phyloP scores from a whole-genome alignment of 2,113 vertebrate genomes.

The Crotalus tigris region DNA sequence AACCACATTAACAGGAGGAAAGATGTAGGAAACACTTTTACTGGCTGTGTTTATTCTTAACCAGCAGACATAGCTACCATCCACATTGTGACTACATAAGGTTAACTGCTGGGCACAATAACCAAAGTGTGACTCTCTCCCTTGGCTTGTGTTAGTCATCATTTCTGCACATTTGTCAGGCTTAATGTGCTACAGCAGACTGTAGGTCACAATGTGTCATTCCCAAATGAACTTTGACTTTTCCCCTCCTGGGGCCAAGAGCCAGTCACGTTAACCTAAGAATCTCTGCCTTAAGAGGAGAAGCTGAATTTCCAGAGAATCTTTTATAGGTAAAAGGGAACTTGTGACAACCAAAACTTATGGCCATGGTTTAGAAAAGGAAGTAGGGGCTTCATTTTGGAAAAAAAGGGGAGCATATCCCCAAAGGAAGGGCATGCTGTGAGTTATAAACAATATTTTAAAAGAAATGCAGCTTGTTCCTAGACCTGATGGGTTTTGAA shows the following conservation, averaged over 20 bases:
- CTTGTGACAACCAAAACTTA: constrained; percentile 19
- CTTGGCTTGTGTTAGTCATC: constrained; percentile 69
- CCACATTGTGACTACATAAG: constrained; percentile 51
- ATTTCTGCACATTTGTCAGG: constrained; percentile 67
- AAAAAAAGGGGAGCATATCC: neutral
- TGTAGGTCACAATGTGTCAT: constrained; percentile 61
- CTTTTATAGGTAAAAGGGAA: neutral
- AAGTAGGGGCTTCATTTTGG: constrained; percentile 1
- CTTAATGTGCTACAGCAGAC: constrained; percentile 67
- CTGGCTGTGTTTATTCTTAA: constrained; percentile 59
- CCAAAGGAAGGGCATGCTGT: neutral
- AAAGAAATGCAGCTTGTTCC: neutral
- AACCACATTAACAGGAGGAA: constrained; percentile 60
- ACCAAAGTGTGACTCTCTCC: constrained; percentile 56
- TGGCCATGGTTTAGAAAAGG: neutral
- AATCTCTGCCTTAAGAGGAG: constrained; percentile 32
- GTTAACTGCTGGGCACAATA: constrained; percentile 67
- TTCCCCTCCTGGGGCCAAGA: constrained; percentile 59
- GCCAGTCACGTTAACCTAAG: constrained; percentile 51
- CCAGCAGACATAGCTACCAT: constrained; percentile 52
- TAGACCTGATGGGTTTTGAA: neutral
- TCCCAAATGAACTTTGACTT: constrained; percentile 63
- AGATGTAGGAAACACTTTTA: constrained; percentile 52
- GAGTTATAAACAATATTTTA: neutral
- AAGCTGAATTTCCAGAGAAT: constrained; percentile 30